phyloP scores from a whole-genome alignment of 1,140 invertebrate species.

The Episyrphus balteatus region DNA sequence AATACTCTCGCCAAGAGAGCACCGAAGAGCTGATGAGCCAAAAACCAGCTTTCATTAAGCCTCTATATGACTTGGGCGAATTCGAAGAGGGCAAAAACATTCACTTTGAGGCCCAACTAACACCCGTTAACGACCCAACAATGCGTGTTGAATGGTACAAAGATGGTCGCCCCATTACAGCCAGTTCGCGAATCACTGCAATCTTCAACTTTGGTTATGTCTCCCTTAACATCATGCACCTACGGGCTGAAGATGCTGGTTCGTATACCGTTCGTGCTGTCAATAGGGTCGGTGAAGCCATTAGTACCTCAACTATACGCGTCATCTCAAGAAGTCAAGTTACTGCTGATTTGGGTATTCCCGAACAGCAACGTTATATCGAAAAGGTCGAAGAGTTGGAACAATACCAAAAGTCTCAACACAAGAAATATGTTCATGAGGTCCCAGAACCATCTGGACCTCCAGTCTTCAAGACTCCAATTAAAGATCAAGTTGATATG shows the following conservation, averaged over 20 bases:
- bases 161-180: constrained; percentile 85
- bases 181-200: constrained; percentile 88
- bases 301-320: constrained; percentile 65
- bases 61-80: constrained; percentile 76
- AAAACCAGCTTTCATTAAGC: constrained; percentile 78
- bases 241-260: constrained; percentile 87
- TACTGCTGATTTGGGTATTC: constrained; percentile 75
- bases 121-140: constrained; percentile 89
- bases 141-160: constrained; percentile 99
- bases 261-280: constrained; percentile 82
- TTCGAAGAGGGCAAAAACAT: constrained; percentile 83
- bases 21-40: constrained; percentile 66
- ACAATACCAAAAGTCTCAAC: constrained; percentile 69
- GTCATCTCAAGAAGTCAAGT: constrained; percentile 68
- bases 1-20: constrained; percentile 73
- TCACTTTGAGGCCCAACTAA: constrained; percentile 90
- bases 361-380: constrained; percentile 87
- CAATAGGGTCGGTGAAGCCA: constrained; percentile 75
- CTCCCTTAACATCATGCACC: constrained; percentile 93
- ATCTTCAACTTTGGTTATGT: constrained; percentile 98
- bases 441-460: constrained; percentile 62
- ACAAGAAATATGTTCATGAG: constrained; percentile 65
- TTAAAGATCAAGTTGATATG: constrained; percentile 79
- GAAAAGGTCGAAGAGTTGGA: constrained; percentile 88
- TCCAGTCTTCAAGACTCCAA: constrained; percentile 86